These are phyloP conservation scores for Ctenochaetus hawaiiensis DNA, from an alignment of 2,797 vertebrate genomes.

Conservation along the genomic window DNA sequence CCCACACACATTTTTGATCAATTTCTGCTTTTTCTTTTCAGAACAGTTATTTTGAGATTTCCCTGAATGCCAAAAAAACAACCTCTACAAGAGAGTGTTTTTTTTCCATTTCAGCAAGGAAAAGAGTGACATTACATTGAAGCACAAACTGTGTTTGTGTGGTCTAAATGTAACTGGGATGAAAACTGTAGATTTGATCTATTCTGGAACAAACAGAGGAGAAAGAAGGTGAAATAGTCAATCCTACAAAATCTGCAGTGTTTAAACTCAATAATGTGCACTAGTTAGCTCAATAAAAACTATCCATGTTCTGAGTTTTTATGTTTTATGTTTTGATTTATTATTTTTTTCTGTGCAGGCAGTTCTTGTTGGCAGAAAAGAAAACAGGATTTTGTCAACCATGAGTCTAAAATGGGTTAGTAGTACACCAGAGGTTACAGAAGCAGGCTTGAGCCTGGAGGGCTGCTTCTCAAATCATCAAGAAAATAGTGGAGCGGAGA, in stretches of 20 bases:
- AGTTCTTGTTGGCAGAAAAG: not conserved
- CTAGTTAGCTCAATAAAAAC: slow-evolving; percentile 1
- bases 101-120: not conserved
- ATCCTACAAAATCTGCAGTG: slow-evolving; percentile 7
- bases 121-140: not conserved
- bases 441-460: slow-evolving; percentile 3
- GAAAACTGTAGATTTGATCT: not conserved
- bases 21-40: not conserved
- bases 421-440: slow-evolving; percentile 8
- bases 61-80: slow-evolving; percentile 9
- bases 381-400: not conserved
- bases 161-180: not conserved
- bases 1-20: slow-evolving; percentile 7
- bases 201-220: not conserved
- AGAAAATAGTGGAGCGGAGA: slow-evolving; percentile 13
- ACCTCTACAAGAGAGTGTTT: not conserved
- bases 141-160: not conserved
- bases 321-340: slow-evolving; percentile 9
- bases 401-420: slow-evolving; percentile 1
- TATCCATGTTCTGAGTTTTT: not conserved
- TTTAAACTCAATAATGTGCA: slow-evolving; percentile 10
- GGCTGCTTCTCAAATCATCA: slow-evolving; percentile 5
- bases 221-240: not conserved
- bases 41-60: slow-evolving; percentile 1
- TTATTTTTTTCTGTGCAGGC: not conserved